Evolutionary conservation across 2,888 invertebrate genomes (phyloP), one percentile per base, ranked within the genome.

Genomic region (Ctena decussata): DNA sequence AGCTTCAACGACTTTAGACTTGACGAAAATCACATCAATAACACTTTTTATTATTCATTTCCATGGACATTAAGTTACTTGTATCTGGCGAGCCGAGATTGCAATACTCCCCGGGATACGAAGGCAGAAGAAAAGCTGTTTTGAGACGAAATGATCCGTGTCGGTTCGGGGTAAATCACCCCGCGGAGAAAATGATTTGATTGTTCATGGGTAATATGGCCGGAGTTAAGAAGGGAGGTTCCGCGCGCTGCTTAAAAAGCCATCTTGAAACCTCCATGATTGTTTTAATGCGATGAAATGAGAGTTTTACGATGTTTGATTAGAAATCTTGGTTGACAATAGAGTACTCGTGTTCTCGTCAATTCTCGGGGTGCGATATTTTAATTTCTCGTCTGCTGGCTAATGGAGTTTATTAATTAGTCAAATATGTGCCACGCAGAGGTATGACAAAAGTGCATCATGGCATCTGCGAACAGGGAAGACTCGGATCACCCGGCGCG

Each of bases 271-370:
- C 57, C 12, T 57, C n/a, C n/a, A 11, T 57, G 27, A 84, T 86
- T 86, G 86, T 84, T 86, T 84, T 81, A 81, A 84, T 84, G 84
- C 84, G 79, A 69, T 75, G 74, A 84, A 84, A 86, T 72, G 86
- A 81, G 86, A 84, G 49, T 86, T 86, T 86, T 83, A 86, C 80
- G 80, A 80, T 76, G 77, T 69, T 76, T 39, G 46, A 57, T 57
- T 57, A 57, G 57, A 27, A 27, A 21, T n/a, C 57, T 24, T 21
- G 49, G n/a, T 21, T 12, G 49, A 21, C 49, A 5, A 49, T 5
- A 21, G 49, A n/a, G n/a, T n/a, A n/a, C n/a, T n/a, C n/a, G n/a
- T n/a, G n/a, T n/a, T n/a, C n/a, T n/a, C n/a, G n/a, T n/a, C n/a
- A n/a, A n/a, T n/a, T n/a, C n/a, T n/a, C n/a, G n/a, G n/a, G n/a